A percentile compares a stretch with the other conserved stretches of the same genome.
Conservation (phyloP, 2,888 invertebrate species). For the Nephrocerus scutellatus region DNA sequence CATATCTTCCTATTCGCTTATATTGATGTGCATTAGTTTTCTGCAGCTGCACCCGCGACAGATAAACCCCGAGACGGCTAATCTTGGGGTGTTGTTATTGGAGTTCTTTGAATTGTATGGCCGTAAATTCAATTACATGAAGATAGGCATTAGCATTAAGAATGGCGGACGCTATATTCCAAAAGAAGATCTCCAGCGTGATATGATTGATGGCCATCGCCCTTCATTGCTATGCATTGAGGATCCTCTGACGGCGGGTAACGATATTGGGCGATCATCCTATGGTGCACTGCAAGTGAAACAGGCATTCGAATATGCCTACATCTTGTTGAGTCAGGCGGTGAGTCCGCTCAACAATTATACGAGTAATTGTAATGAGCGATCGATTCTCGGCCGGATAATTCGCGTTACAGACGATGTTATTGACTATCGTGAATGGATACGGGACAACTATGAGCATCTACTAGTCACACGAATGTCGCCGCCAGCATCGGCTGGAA, state of each 20-base stretch:
- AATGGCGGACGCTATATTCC: slow-evolving; percentile 89
- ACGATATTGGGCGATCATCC: slow-evolving; percentile 96
- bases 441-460: slow-evolving; percentile 46
- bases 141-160: slow-evolving; percentile 78
- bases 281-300: slow-evolving; percentile 69
- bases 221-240: slow-evolving; percentile 94
- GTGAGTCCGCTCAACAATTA: slow-evolving; percentile 53
- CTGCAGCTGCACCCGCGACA: slow-evolving; percentile 84
- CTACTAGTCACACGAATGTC: slow-evolving; percentile 37
- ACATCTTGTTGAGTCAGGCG: slow-evolving; percentile 72
- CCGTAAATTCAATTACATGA: slow-evolving; percentile 90
- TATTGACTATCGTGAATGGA: slow-evolving; percentile 54
- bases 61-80: slow-evolving; percentile 62
- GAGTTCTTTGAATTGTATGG: slow-evolving; percentile 98
- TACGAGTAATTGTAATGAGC: slow-evolving; percentile 53
- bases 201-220: slow-evolving; percentile 90
- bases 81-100: slow-evolving; percentile 88
- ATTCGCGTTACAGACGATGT: slow-evolving; percentile 92
- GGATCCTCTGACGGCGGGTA: slow-evolving; percentile 92
- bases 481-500: slow-evolving; percentile 25
- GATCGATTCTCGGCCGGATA: slow-evolving; percentile 78
- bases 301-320: slow-evolving; percentile 95
- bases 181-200: slow-evolving; percentile 87
- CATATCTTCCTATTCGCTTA: slow-evolving; percentile 97
- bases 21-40: slow-evolving; percentile 97